Conservation (phyloP, 2,113 vertebrate species). For the Oceanites oceanicus region DNA sequence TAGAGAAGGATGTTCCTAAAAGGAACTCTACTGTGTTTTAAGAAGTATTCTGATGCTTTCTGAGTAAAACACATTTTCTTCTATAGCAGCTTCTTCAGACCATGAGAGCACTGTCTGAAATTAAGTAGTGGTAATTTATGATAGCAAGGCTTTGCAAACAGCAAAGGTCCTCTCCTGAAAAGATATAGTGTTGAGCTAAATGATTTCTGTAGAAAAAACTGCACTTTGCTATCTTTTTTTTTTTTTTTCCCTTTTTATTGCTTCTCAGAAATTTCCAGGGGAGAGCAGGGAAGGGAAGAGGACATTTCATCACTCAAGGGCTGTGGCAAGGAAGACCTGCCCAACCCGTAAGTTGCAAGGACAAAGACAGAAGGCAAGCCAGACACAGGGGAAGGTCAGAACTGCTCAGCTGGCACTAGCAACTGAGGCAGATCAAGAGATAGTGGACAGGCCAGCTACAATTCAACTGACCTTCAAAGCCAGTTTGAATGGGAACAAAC, state of each 20-base stretch:
- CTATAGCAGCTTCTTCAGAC: not conserved
- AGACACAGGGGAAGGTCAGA: not conserved
- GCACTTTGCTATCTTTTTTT: not conserved
- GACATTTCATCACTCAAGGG: not conserved
- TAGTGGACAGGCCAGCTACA: not conserved
- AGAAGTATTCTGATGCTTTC: not conserved
- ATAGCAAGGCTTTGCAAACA: not conserved
- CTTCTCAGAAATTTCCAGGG: conserved; percentile 9
- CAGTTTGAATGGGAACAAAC: not conserved
- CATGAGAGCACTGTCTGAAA: not conserved
- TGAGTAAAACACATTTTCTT: not conserved
- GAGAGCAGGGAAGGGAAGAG: not conserved
- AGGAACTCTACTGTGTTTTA: not conserved
- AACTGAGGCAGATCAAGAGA: not conserved
- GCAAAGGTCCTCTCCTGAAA: not conserved
- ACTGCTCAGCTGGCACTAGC: not conserved
- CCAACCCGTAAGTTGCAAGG: not conserved
- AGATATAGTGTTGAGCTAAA: not conserved
- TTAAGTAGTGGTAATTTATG: not conserved
- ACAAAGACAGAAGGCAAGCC: not conserved
- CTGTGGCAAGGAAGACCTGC: not conserved
- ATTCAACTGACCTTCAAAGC: not conserved
- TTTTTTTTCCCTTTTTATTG: not conserved
- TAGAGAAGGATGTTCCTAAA: not conserved
- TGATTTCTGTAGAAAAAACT: not conserved